Base-by-base conservation (phyloP, 64 coral and sea anemone species). In the Actinia equina region DNA sequence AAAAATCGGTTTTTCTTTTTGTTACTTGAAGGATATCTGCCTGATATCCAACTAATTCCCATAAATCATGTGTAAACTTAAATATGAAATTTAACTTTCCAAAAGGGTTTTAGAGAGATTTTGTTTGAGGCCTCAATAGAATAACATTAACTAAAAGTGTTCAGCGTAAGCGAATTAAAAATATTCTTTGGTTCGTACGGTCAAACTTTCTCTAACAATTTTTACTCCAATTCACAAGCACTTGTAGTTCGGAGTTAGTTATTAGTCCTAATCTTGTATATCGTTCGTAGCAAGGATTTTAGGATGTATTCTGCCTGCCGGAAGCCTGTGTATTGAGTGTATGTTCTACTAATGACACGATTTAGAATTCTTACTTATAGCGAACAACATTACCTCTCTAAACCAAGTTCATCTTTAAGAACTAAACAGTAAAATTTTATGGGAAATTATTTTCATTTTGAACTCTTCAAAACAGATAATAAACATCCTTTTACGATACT, bases 321-420 rank as follows among this genome's bases (percentile, higher is more conserved):
- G 69, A 74, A 74, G 69, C 69, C 27, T 74, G 69, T 37, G 69
- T 74, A 30, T 27, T 74, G 69, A 74, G 69, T 74, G 42, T 41
- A 74, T 74, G 69, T 74, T 74, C 69, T 41, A 74, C 26, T 74
- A 74, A 74, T 74, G 69, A 74, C 42, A 74, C 37, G 69, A 74
- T 30, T 74, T 74, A 74, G 69, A 74, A 74, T 41, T 26, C 69
- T 42, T 74, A 41, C 14, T 12, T 15, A 74, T 37, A 27, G 25
- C 69, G 26, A 30, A 74, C 2, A 74, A 74, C 25, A 30, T 74
- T 74, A 74, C 69, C n/a, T 10, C 69, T n/a, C 69, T 74, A 5
- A 41, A 13, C 5, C 0, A 74, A 74, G 22, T 74, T 74, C 62
- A n/a, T 65, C 59, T 23, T 65, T 65, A 65, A 65, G 62, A 65